phyloP scores from a whole-genome alignment of 1,140 invertebrate species.

The Neoseiulus cucumeris region DNA sequence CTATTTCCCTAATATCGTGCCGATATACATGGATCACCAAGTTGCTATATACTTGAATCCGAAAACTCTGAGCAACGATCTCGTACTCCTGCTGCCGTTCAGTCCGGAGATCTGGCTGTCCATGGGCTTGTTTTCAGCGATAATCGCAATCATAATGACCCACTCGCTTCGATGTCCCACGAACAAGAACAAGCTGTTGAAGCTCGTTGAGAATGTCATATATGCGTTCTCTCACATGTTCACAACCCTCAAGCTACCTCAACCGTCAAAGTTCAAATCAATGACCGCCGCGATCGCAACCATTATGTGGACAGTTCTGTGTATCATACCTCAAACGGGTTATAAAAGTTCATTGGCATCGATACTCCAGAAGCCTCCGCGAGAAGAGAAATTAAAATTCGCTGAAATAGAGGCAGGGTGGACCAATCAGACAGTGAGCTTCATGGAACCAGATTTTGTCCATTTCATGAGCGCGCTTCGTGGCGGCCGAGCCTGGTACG shows the following conservation, averaged over 20 bases:
- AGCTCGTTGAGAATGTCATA: neutral
- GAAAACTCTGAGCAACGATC: neutral
- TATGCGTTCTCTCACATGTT: neutral
- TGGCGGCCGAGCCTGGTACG: neutral
- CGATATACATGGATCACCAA: neutral
- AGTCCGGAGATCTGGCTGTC: neutral
- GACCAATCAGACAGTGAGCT: neutral
- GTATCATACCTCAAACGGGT: neutral
- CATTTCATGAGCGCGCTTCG: neutral
- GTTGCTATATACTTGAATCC: neutral
- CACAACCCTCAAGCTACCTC: neutral
- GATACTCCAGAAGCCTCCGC: neutral
- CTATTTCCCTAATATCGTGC: neutral
- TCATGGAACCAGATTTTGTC: neutral
- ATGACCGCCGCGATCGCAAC: neutral
- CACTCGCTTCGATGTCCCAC: neutral
- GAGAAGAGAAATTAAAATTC: neutral
- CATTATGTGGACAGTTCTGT: neutral
- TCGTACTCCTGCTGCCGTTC: neutral
- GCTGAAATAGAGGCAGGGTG: neutral
- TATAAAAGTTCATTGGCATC: neutral
- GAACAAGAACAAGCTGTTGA: neutral
- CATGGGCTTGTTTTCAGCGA: neutral
- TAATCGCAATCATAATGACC: neutral
- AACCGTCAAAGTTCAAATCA: neutral